Base-by-base conservation (phyloP, 1,140 invertebrate species). In the Dryas iulia region DNA sequence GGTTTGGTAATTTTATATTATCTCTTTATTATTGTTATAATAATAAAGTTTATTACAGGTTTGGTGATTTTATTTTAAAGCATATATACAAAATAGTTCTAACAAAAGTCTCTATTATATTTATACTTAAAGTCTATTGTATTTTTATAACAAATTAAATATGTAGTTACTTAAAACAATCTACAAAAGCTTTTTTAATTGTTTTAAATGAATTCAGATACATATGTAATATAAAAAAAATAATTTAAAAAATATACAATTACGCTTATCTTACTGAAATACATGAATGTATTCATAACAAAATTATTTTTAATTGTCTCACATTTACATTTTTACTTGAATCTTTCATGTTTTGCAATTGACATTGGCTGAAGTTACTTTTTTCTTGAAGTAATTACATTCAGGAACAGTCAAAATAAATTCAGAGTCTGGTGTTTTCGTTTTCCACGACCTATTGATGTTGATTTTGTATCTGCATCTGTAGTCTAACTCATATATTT, bases 351-450 rank as follows among this genome's bases (percentile, higher is more conserved):
- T 78, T 69, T 81, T 73, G 77, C 86, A 88, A 60, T 75, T 78
- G 30, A 87, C 70, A 2, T 66, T 71, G 18, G 83, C 77, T 47
- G 68, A 70, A 59, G 84, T 87, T 18, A 84, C 77, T 87, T 84
- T 87, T 71, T 78, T 72, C 72, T 86, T 82, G 26, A 91, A 89
- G 69, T 89, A 89, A 71, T 91, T 81, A 72, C 89, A 91, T 10
- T 74, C 72, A 12, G 89, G 89, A 28, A 91, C 84, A 39, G 72
- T 79, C 25, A 91, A 72, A 53, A 77, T 75, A 7, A 87, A 75
- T 73, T 89, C 87, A 6, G 89, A 84, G 61, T 91, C 87, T 5
- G 79, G 78, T 3, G 35, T 75, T 68, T 83, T 82, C 0, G 73
- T 56, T 62, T 81, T 83, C 58, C 71, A 70, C 6, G 82, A 77